Conservation (phyloP, 2,797 vertebrate species). For the Cirrhinus mrigala region DNA sequence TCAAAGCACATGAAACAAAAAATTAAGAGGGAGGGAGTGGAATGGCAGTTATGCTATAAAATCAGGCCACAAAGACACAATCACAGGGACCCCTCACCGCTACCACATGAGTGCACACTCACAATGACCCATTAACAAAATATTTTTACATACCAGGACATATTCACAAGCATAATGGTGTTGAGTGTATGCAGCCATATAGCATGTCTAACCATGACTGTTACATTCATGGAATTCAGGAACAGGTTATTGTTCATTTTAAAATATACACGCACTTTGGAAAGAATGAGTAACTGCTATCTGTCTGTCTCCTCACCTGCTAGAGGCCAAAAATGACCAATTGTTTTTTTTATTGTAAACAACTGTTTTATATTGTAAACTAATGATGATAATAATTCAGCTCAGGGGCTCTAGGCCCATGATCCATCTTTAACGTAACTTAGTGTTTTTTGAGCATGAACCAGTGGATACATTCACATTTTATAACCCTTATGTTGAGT, state of each 20-base stretch:
- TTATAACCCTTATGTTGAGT: neutral
- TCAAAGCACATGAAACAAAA: neutral
- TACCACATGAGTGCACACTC: constrained; percentile 3
- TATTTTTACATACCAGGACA: neutral
- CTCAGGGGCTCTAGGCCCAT: neutral
- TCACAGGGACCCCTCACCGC: constrained; percentile 10
- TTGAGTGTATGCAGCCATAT: neutral
- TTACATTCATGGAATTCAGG: neutral
- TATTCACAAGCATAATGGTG: neutral
- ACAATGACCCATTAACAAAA: constrained; percentile 10
- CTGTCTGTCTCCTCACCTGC: neutral
- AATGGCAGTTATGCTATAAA: neutral
- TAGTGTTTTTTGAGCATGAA: neutral
- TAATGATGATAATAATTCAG: no score
- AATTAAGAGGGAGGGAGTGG: neutral
- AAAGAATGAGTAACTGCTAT: neutral
- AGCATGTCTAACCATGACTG: neutral
- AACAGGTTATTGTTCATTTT: neutral
- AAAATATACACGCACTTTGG: neutral
- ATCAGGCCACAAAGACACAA: neutral
- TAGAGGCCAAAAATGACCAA: neutral
- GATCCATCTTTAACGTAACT: neutral
- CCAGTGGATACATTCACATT: neutral
- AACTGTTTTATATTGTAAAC: no score
- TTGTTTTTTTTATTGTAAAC: neutral